Evolutionary conservation across 1,140 invertebrate species (phyloP), one percentile per base, ranked within the genome.

Genomic region (Cepaea nemoralis): DNA sequence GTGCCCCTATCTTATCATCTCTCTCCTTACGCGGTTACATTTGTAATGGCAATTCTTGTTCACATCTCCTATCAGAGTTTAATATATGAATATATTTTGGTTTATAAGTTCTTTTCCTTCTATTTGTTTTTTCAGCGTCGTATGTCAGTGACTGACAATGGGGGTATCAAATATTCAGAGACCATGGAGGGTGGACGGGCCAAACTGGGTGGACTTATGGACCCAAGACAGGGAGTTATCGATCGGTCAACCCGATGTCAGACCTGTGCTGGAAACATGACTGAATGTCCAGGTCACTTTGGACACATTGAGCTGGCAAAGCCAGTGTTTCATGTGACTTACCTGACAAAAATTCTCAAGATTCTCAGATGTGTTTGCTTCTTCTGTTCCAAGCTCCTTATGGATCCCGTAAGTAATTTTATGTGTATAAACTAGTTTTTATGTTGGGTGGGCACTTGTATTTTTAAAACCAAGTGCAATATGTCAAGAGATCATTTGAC

Each of bases 251-350:
- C 91, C 12, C 93, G 97, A 70, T 99, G 98, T 91, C 97, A 98
- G 91, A 99, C 98, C 0, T 99, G 99, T 92, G 98, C 98, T 74
- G 98, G 95, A 35, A 99, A 97, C 87, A 97, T 99, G 96, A 96
- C 96, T 1, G 98, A 99, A 91, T 99, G 99, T 92, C 97, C 98
- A 27, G 99, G 99, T 0, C 99, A 99, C 92, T 99, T 99, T 93
- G 99, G 98, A n/a, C 99, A 99, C 90, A 96, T 99, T 84, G 97
- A 99, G 91, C 92, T 99, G 73, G 96, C 98, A 0, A 99, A 99
- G 92, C 99, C 99, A 35, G 98, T 99, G 3, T 99, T 97, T 92
- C 98, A 99, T 91, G 95, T 99, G 90, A 98, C 98, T 70, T 99
- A 99, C 89, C 94, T 99, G 33, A 97, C 96, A 77, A 99, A 99